These are phyloP conservation scores for Falco rusticolus DNA, from an alignment of 2,797 vertebrate genomes.

Conservation along the genomic window DNA sequence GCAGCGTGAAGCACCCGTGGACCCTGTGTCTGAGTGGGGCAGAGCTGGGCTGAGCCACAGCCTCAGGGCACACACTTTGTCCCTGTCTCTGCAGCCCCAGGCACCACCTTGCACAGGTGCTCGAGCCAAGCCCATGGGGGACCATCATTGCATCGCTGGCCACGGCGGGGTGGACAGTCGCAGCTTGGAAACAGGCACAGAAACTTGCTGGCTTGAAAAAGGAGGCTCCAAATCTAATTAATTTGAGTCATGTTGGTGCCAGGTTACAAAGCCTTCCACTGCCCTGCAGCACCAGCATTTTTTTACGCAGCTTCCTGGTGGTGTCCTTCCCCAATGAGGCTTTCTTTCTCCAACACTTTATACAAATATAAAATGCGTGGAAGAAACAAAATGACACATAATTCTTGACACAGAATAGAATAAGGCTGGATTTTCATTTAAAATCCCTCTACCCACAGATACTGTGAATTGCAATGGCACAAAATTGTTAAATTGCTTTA, in stretches of 20 bases:
- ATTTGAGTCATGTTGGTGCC: background rate
- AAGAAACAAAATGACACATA: slow-evolving; percentile 37
- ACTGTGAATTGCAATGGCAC: slow-evolving; percentile 37
- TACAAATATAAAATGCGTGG: background rate
- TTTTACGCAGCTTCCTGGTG: background rate
- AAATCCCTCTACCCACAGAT: slow-evolving; percentile 51
- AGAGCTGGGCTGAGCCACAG: background rate
- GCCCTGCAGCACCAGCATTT: background rate
- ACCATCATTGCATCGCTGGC: accelerated
- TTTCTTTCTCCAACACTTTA: background rate
- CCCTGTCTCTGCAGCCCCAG: too few relatives aligned
- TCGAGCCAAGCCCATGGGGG: background rate
- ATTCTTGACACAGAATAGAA: slow-evolving; percentile 50
- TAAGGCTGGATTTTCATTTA: slow-evolving; percentile 52
- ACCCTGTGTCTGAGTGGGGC: background rate
- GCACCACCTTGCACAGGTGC: too few relatives aligned
- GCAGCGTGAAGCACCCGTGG: background rate
- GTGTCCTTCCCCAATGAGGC: background rate
- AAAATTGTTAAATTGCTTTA: slow-evolving; percentile 71
- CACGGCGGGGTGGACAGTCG: too few relatives aligned
- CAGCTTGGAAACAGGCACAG: background rate
- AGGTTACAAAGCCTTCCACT: background rate
- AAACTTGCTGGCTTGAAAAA: background rate
- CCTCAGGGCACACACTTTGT: background rate
- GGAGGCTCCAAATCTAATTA: background rate